A percentile compares a stretch with the other conserved stretches of the same genome.
phyloP scores from a whole-genome alignment of 2,888 invertebrate genomes.

The Odontocerum albicorne region DNA sequence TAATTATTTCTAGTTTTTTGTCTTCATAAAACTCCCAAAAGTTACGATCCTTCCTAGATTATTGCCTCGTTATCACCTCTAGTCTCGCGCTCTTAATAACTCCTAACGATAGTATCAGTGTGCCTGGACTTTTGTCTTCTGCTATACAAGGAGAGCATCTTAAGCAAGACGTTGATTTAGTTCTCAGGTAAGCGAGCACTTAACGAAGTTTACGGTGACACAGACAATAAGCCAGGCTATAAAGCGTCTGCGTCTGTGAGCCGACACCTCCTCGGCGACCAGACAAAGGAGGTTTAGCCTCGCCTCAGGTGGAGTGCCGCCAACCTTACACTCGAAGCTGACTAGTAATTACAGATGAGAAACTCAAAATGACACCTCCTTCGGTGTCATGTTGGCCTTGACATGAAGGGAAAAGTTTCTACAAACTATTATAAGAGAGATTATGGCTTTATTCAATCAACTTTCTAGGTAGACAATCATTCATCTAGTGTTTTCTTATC shows the following conservation, averaged over 20 bases:
- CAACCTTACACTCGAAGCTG: conserved; percentile 18
- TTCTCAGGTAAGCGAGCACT: conserved; percentile 34
- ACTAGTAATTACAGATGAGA: conserved; percentile 28
- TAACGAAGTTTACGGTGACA: conserved; percentile 35
- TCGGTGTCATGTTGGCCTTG: conserved; percentile 12
- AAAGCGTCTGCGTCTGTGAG: conserved; percentile 33
- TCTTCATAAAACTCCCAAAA: too few relatives aligned
- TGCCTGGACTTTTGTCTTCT: conserved; percentile 8
- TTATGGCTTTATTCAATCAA: too few relatives aligned
- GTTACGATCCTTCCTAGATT: too few relatives aligned
- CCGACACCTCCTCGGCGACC: conserved; percentile 23
- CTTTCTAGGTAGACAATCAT: too few relatives aligned
- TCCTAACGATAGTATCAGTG: conserved; percentile 23
- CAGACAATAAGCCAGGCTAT: conserved; percentile 35
- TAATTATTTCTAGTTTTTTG: too few relatives aligned
- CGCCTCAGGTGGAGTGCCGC: conserved; percentile 23
- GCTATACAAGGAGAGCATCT: conserved; percentile 18
- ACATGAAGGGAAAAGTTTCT: too few relatives aligned
- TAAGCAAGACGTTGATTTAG: conserved; percentile 35
- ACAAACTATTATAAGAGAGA: too few relatives aligned
- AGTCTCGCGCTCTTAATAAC: too few relatives aligned
- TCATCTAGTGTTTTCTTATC: too few relatives aligned
- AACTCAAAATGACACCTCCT: conserved; percentile 21
- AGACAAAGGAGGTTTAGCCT: conserved; percentile 27
- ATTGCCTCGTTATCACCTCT: too few relatives aligned